Evolutionary conservation across 2,113 vertebrate genomes (phyloP), one percentile per base, ranked within the genome.

Genomic region (Clinocottus analis): DNA sequence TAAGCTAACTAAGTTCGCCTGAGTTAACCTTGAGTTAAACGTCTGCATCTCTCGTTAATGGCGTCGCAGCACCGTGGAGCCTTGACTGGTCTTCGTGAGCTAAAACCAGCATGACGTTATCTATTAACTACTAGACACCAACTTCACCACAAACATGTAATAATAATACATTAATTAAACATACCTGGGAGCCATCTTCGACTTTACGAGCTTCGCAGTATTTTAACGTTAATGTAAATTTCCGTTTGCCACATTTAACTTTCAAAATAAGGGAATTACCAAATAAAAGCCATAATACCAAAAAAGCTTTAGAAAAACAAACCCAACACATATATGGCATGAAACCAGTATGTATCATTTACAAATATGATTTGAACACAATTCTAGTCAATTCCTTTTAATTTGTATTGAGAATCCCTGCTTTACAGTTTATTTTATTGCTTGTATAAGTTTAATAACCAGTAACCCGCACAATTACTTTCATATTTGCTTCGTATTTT

Each of bases 211-310:
- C 41, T 25, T 27, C n/a, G n/a, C 53, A 25, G 17, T 51, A 13
- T 14, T 3, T 13, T n/a, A 23, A n/a, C 17, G 4, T 35, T 4
- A 23, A 3, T 21, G 47, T 35, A 12, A 8, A 25, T 61, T 49
- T 31, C 25, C 19, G 41, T 41, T 29, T 23, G 35, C 35, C 35
- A 37, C 35, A 8, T 35, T 10, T 1, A 37, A 29, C 37, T 45
- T 59, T 49, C 41, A 59, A 76, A 60, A 64, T 75, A 56, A 55
- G 25, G 3, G n/a, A 9, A 35, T 16, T 9, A 68, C n/a, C 19
- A 73, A 61, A 65, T 64, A 75, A 64, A 53, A 64, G 7, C 23
- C 13, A 29, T 11, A 3, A 27, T 39, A 37, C 13, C 7, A 51
- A 64, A 55, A 5, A 63, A 25, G 1, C 29, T 37, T 7, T 53